These are phyloP conservation scores for Ptilodon capucinus DNA, from an alignment of 2,888 invertebrate genomes.

Conservation along the genomic window DNA sequence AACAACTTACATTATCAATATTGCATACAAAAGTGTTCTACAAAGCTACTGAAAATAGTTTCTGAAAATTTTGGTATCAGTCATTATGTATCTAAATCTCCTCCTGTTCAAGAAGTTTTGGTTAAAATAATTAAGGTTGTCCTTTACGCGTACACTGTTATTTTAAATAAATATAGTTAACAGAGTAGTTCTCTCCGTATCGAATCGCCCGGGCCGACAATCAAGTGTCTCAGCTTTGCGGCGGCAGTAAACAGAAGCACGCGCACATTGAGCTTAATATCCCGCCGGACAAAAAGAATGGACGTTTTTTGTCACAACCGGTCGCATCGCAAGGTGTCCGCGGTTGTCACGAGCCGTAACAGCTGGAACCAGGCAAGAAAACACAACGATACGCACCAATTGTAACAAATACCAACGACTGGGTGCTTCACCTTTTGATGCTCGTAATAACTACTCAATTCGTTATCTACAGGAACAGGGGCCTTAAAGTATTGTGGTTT, in stretches of 20 bases:
- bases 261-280: constrained; percentile 51
- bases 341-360: constrained; percentile 54
- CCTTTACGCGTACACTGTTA: not conserved
- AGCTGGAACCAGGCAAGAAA: constrained; percentile 43
- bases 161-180: not conserved
- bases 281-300: constrained; percentile 52
- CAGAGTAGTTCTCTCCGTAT: not conserved
- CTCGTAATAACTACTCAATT: not conserved
- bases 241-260: constrained; percentile 47
- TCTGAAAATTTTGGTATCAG: no score
- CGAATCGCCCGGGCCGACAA: not conserved
- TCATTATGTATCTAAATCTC: no score
- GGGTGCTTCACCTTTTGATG: constrained; percentile 32
- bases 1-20: no score
- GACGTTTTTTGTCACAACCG: constrained; percentile 35
- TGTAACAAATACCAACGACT: constrained; percentile 35
- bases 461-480: not conserved
- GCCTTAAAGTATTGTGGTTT: no score
- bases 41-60: no score
- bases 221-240: not conserved
- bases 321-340: constrained; percentile 51
- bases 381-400: constrained; percentile 45
- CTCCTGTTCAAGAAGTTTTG: no score
- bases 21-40: no score
- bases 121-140: no score